These are phyloP conservation scores for Ursus arctos DNA, from an alignment of 2,113 vertebrate species.

Conservation along the genomic window DNA sequence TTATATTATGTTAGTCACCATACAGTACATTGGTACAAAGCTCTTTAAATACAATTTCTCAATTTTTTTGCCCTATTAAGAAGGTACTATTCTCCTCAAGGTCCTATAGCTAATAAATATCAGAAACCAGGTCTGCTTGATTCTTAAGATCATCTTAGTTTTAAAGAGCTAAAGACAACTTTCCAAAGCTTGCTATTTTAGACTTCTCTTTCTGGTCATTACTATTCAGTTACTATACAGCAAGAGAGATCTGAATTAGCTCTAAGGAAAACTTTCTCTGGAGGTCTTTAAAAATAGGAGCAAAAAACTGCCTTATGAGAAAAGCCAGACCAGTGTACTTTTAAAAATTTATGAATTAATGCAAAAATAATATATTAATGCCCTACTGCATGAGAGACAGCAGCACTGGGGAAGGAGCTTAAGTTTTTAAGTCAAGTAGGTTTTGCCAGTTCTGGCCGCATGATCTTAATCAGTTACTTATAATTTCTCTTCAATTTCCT, in stretches of 20 bases:
- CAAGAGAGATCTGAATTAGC: conserved; percentile 18
- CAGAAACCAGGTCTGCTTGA: conserved; percentile 38
- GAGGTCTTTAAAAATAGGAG: conserved; percentile 47
- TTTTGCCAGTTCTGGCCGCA: conserved; percentile 13
- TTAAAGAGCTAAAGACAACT: conserved; percentile 50
- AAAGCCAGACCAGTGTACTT: background rate
- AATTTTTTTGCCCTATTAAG: conserved; percentile 49
- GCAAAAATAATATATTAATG: conserved; percentile 37
- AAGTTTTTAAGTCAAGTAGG: conserved; percentile 4
- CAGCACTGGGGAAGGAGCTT: background rate
- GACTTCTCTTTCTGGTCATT: conserved; percentile 46
- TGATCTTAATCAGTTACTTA: conserved; percentile 29
- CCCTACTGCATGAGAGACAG: background rate
- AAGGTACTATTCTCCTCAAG: conserved; percentile 40
- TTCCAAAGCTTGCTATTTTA: conserved; percentile 30
- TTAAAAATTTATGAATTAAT: background rate
- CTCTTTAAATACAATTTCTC: conserved; percentile 57
- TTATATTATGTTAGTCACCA: no score
- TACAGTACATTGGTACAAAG: background rate
- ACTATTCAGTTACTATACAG: conserved; percentile 49
- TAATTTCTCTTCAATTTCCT: conserved; percentile 51
- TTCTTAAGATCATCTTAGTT: conserved; percentile 51
- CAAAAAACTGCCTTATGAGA: background rate
- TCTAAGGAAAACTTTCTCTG: conserved; percentile 54
- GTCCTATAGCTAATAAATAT: conserved; percentile 18